These are phyloP conservation scores for Galaxias olidus DNA, from an alignment of 2,797 vertebrate species.

Conservation along the genomic window DNA sequence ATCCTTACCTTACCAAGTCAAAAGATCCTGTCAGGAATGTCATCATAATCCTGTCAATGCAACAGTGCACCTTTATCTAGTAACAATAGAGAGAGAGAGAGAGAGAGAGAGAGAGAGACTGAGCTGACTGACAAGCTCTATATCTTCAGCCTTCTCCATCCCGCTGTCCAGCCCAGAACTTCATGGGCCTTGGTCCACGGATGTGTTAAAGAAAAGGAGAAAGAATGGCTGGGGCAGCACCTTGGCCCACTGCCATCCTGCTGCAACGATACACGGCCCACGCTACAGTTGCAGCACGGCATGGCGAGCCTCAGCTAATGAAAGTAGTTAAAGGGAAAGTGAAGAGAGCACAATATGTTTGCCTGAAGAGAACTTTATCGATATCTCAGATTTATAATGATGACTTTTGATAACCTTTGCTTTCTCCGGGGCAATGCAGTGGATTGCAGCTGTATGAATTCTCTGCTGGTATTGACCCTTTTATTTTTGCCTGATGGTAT, in stretches of 20 bases:
- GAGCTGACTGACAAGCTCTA: slow-evolving; percentile 65
- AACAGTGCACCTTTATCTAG: too few relatives aligned
- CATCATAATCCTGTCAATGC: too few relatives aligned
- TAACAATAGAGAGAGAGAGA: too few relatives aligned
- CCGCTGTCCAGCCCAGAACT: slow-evolving; percentile 31
- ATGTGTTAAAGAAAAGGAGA: slow-evolving; percentile 49
- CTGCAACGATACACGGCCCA: slow-evolving; percentile 35
- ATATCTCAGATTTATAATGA: slow-evolving; percentile 51
- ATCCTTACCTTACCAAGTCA: too few relatives aligned
- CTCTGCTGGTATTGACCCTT: slow-evolving; percentile 17
- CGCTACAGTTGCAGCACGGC: slow-evolving; percentile 31
- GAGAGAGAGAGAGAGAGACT: slow-evolving; percentile 23
- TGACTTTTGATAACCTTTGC: slow-evolving; percentile 47
- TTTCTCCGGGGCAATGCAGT: slow-evolving; percentile 31
- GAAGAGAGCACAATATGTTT: slow-evolving; percentile 39
- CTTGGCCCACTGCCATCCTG: slow-evolving; percentile 55
- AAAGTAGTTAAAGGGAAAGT: slow-evolving; percentile 57
- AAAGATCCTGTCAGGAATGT: too few relatives aligned
- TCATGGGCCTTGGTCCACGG: slow-evolving; percentile 46
- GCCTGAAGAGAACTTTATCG: slow-evolving; percentile 51
- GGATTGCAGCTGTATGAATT: slow-evolving; percentile 23
- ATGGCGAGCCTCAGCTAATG: slow-evolving; percentile 43
- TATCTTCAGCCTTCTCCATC: slow-evolving; percentile 48
- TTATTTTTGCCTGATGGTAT: slow-evolving; percentile 18
- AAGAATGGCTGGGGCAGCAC: slow-evolving; percentile 45